Base-by-base conservation (phyloP, 2,113 vertebrate species). In the Phasianus colchicus region DNA sequence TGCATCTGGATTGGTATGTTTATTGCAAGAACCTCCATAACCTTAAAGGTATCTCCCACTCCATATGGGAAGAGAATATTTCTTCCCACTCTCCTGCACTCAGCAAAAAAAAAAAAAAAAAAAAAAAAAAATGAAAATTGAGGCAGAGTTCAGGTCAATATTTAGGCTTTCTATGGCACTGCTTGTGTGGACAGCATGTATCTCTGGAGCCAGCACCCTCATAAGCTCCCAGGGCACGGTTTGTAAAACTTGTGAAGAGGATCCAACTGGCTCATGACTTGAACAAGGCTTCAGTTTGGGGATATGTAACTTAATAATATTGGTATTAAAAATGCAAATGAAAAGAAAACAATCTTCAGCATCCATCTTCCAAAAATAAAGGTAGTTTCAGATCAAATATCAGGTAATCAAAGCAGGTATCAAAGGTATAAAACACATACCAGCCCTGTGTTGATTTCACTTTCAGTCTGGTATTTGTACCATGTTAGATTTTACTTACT, bases 21-120 rank as follows among this genome's bases (percentile, higher is more conserved):
- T 17, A 47, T 2, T 54, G 67, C 60, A 66, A 30, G 17, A 67
- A n/a, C 34, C 27, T 11, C 2, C 7, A 1, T 0, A 12, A 29
- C 21, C 67, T 57, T 64, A 30, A 42, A 50, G 20, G 22, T 2
- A 52, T n/a, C 38, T 47, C 21, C 2, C 17, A 7, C 8, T 52
- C 10, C 69, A 47, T 2, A 3, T 0, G 15, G n/a, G 6, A 83
- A 58, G 6, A 74, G 17, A 47, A 16, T 60, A 80, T 29, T 80
- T 42, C 36, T 40, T 25, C 29, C n/a, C 3, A 4, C 8, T 57
- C 19, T 8, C 6, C 21, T 70, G 10, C 16, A 7, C 15, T 69
- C 4, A 34, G 38, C 9, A 4, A 8, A 25, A 50, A 50, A 50
- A 25, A 50, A 52, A 0, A 20, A 9, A 22, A 42, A 40, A 25